Conservation (phyloP, 2,888 invertebrate species). For the Trilocha varians region DNA sequence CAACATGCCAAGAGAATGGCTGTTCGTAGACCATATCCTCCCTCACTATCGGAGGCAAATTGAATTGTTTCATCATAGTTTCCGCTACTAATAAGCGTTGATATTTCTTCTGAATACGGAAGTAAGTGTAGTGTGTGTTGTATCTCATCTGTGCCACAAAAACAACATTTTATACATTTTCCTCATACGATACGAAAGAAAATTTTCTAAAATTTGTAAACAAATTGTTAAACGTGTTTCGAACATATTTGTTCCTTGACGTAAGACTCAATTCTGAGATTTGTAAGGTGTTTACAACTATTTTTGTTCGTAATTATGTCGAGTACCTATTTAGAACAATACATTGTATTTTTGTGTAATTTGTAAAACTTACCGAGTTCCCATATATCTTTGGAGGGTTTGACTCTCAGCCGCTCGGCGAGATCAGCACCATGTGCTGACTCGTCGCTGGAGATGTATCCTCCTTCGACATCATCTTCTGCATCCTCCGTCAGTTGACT, state of each 20-base stretch:
- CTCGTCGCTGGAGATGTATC: conserved; percentile 72
- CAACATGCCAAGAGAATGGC: conserved; percentile 76
- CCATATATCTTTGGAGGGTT: conserved; percentile 65
- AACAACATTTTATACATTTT: too few species aligned
- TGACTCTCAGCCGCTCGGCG: conserved; percentile 50
- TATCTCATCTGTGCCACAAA: conserved; percentile 45
- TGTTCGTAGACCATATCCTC: conserved; percentile 54
- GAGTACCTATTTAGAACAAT: not conserved
- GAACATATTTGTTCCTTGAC: not conserved
- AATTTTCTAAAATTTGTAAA: not conserved
- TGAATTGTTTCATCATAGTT: conserved; percentile 56
- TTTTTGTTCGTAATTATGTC: not conserved
- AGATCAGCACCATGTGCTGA: conserved; percentile 62
- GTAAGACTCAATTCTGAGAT: not conserved
- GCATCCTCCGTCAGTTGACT: conserved; percentile 52
- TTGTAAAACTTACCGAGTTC: conserved; percentile 40
- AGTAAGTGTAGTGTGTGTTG: conserved; percentile 45
- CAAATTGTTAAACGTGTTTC: not conserved
- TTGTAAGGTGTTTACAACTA: not conserved
- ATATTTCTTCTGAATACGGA: conserved; percentile 60
- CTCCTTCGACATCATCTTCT: conserved; percentile 54
- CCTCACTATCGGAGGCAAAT: conserved; percentile 30
- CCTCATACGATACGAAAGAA: too few species aligned
- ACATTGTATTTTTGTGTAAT: not conserved
- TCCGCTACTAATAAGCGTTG: conserved; percentile 48